Evolutionary conservation across 2,888 invertebrate species (phyloP).

Genomic region (Rugalucina vietnamica): DNA sequence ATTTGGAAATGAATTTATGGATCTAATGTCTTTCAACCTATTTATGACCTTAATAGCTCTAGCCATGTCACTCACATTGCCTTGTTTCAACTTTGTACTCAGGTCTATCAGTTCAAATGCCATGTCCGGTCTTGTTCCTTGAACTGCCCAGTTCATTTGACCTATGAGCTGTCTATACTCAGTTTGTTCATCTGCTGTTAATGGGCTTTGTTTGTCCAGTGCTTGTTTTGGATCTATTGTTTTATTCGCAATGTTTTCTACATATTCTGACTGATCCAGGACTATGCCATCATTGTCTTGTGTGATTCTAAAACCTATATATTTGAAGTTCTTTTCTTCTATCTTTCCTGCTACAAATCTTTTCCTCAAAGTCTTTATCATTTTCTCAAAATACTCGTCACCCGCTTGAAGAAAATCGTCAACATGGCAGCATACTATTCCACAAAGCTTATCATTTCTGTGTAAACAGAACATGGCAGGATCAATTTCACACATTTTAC

Average conservation of each 20-base stretch:
- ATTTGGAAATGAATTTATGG: slow-evolving; percentile 28
- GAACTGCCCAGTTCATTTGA: slow-evolving; percentile 41
- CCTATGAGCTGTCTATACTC: slow-evolving; percentile 28
- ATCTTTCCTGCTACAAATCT: slow-evolving; percentile 55
- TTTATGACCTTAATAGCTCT: slow-evolving; percentile 28
- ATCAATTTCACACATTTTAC: slow-evolving; percentile 51
- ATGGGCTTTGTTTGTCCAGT: background rate
- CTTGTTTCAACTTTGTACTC: slow-evolving; percentile 42
- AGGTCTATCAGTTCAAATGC: slow-evolving; percentile 50
- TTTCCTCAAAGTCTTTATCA: slow-evolving; percentile 32
- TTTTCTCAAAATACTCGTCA: slow-evolving; percentile 40
- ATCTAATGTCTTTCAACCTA: slow-evolving; percentile 41
- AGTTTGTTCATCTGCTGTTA: slow-evolving; percentile 29
- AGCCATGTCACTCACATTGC: slow-evolving; percentile 15
- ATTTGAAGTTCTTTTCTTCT: slow-evolving; percentile 44
- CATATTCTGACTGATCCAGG: slow-evolving; percentile 34
- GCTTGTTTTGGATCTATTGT: background rate
- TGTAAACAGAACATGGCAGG: slow-evolving; percentile 57
- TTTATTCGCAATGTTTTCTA: background rate
- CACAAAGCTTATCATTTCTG: slow-evolving; percentile 31
- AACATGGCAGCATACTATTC: slow-evolving; percentile 60
- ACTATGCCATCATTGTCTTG: slow-evolving; percentile 13
- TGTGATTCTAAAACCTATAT: slow-evolving; percentile 49
- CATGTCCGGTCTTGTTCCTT: slow-evolving; percentile 44
- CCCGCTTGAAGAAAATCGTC: slow-evolving; percentile 66